These are phyloP conservation scores for Uromys caudimaculatus DNA, from an alignment of 2,797 vertebrate genomes.

Conservation along the genomic window DNA sequence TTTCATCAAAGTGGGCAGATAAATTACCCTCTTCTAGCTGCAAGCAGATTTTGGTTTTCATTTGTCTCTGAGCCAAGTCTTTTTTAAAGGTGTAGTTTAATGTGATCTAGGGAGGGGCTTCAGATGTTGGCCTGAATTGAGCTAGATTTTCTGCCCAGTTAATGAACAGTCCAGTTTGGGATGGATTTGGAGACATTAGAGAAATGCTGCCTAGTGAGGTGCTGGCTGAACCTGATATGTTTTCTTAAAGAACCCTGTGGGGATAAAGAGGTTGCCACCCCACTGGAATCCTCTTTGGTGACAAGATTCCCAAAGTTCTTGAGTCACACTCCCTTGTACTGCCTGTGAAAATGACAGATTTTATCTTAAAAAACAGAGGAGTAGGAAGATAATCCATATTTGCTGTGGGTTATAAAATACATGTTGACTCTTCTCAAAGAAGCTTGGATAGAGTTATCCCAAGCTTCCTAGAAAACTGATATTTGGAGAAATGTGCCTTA, in stretches of 20 bases:
- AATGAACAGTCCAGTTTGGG: not conserved
- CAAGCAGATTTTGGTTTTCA: not conserved
- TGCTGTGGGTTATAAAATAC: constrained; percentile 40
- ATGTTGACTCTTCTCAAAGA: constrained; percentile 47
- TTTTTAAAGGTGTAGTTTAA: not conserved
- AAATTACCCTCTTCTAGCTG: not conserved
- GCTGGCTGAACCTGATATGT: not conserved
- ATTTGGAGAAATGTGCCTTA: constrained; percentile 8
- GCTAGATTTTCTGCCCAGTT: not conserved
- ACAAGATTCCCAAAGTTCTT: not conserved
- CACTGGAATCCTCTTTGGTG: not conserved
- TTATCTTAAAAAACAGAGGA: constrained; percentile 60
- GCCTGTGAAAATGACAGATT: constrained; percentile 30
- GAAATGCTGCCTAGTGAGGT: not conserved
- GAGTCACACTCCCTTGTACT: constrained; percentile 9
- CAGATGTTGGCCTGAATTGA: not conserved
- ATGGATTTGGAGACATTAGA: not conserved
- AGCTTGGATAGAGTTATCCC: constrained; percentile 3
- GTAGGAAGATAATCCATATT: constrained; percentile 57
- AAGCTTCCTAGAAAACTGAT: constrained; percentile 1
- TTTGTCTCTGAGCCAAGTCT: not conserved
- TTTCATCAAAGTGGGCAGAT: not conserved
- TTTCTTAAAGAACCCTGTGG: not conserved
- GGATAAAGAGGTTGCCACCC: not conserved
- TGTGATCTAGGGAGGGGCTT: not conserved